Evolutionary conservation across 1,140 invertebrate species (phyloP), one percentile per base, ranked within the genome.

Genomic region (Papilio polytes): DNA sequence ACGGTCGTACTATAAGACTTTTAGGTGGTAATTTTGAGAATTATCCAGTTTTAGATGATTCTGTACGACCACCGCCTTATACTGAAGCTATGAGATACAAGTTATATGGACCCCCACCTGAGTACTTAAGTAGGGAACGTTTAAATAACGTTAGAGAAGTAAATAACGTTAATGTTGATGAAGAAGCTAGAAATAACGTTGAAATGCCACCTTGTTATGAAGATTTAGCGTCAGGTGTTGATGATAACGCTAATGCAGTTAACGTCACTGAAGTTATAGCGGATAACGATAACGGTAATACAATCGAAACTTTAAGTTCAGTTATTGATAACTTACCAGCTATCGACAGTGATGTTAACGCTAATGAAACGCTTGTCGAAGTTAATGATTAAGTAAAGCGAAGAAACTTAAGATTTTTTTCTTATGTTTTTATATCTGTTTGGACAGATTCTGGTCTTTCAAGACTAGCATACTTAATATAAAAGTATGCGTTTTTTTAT

Each of bases 21-120:
- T 86, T 95, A 66, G 94, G 94, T 13, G 94, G 90, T 0, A 85
- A 91, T 66, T 94, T 94, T 70, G 91, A 94, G 44, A 90, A 93
- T 74, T 91, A 92, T 22, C 91, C 93, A 0, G 86, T 87, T 1
- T n/a, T 91, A 51, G 74, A 95, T 90, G 72, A 73, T 22, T 74
- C 82, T n/a, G 81, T 59, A 1, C 80, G 90, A 6, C 96, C 96
- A 1, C 96, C 96, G 0, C 96, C 96, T 0, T 96, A 96, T 84
- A 95, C 92, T 26, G 96, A 96, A 83, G 94, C 96, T 0, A 92
- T 96, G 84, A 85, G 94, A 10, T 89, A 93, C 66, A 96, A 96
- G 80, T 77, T 89, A 9, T 91, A 87, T 48, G 96, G 96, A 4
- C 96, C 96, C 0, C 96, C 96, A 2, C 96, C 96, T 0, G 95